phyloP scores from a whole-genome alignment of 2,888 invertebrate genomes.

The Chymomyza caudatula region DNA sequence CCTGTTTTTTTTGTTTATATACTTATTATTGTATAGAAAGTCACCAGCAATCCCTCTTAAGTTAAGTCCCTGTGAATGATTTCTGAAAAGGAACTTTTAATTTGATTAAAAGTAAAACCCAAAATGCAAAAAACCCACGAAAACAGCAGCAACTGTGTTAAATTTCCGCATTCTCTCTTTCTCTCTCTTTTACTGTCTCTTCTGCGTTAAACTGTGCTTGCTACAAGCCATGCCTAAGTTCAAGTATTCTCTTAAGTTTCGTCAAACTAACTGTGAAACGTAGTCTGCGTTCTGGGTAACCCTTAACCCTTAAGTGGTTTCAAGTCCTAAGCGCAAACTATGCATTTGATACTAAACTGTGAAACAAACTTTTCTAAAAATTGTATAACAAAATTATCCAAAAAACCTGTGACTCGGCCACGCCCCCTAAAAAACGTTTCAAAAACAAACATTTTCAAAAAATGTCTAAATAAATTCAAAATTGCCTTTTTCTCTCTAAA shows the following conservation, averaged over 20 bases:
- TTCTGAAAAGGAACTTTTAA: constrained; percentile 41
- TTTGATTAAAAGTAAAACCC: constrained; percentile 47
- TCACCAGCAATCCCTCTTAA: constrained; percentile 29
- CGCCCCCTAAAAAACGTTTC: constrained; percentile 8
- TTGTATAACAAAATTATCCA: neutral
- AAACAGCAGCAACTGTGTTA: constrained; percentile 51
- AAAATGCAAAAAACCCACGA: neutral
- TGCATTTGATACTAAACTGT: constrained; percentile 29
- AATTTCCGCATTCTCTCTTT: neutral
- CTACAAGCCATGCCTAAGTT: constrained; percentile 28
- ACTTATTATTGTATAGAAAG: constrained; percentile 55
- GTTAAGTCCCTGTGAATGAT: neutral
- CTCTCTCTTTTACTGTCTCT: neutral
- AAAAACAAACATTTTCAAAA: constrained; percentile 36
- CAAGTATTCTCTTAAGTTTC: constrained; percentile 45
- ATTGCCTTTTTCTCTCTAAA: constrained; percentile 31
- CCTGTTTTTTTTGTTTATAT: constrained; percentile 59
- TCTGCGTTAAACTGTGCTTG: constrained; percentile 26
- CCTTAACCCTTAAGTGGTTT: constrained; percentile 1
- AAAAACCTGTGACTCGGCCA: neutral
- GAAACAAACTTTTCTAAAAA: constrained; percentile 27
- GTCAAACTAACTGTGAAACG: constrained; percentile 62
- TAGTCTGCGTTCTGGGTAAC: neutral
- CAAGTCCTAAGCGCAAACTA: constrained; percentile 4
- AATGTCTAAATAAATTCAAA: constrained; percentile 33